Percentiles rank a stretch among this genome's conserved stretches.
Conservation (phyloP, 2,113 vertebrate species). For the Catharus bicknelli region DNA sequence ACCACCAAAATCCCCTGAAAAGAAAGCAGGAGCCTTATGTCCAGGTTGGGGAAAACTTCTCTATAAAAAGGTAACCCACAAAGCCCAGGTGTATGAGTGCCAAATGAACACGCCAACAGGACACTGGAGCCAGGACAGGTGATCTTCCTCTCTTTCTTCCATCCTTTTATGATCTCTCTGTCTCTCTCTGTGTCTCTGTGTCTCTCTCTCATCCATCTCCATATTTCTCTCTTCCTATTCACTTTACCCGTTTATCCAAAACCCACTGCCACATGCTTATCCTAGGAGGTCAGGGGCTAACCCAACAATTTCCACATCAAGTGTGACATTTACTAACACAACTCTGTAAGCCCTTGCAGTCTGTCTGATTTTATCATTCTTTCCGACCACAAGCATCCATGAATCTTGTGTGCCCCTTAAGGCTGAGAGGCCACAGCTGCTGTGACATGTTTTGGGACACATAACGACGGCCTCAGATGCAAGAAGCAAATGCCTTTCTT, state of each 20-base stretch:
- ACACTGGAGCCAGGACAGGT: background rate
- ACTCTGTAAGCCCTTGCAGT: background rate
- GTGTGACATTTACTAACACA: background rate
- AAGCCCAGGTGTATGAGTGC: background rate
- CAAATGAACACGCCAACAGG: background rate
- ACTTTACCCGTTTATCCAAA: background rate
- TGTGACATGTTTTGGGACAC: background rate
- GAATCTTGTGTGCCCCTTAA: fast-evolving
- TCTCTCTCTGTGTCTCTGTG: background rate
- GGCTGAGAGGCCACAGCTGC: background rate
- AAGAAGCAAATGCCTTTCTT: background rate
- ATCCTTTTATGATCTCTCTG: fast-evolving
- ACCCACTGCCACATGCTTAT: fast-evolving
- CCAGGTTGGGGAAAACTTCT: background rate
- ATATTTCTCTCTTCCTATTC: background rate
- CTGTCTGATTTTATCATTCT: background rate
- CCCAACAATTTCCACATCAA: background rate
- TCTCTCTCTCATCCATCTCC: background rate
- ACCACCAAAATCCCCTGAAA: background rate
- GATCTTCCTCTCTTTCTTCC: background rate
- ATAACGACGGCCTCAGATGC: fast-evolving
- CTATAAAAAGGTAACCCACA: background rate
- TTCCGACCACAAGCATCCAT: background rate
- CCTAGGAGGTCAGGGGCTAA: background rate
- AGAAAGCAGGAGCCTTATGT: background rate